Evolutionary conservation across 2,888 invertebrate species (phyloP).

Genomic region (Nemoura dubitans): DNA sequence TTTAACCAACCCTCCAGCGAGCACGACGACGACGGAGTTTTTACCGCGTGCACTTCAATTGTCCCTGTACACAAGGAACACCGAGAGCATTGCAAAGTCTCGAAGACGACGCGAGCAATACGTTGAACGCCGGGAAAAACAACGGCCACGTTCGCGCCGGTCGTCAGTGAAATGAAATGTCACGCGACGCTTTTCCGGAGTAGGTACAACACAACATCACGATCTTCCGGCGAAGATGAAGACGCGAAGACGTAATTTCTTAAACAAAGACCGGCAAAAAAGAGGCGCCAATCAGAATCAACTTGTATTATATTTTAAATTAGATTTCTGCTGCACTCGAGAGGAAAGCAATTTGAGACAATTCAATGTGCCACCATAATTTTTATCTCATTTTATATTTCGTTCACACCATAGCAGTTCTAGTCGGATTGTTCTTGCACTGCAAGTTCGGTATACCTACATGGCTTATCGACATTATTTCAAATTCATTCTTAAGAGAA

Average conservation of each 20-base stretch:
- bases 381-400: conserved; percentile 14
- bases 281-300: conserved; percentile 26
- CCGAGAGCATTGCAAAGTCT: neutral
- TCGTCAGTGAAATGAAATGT: neutral
- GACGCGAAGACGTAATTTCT: conserved; percentile 7
- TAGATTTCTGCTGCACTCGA: conserved; percentile 35
- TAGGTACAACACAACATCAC: neutral
- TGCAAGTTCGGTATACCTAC: too few species aligned
- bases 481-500: too few species aligned
- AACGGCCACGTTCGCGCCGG: neutral
- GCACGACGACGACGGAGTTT: neutral
- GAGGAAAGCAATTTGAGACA: conserved; percentile 37
- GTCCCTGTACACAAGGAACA: neutral
- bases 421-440: neutral
- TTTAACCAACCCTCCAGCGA: neutral
- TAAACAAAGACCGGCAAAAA: neutral
- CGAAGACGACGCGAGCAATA: neutral
- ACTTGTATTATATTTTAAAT: conserved; percentile 35
- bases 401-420: neutral
- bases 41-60: neutral
- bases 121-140: neutral
- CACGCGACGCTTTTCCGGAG: neutral
- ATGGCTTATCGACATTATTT: too few species aligned
- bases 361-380: conserved; percentile 33
- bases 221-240: neutral